These are phyloP conservation scores for Oryzias javanicus DNA, from an alignment of 2,113 vertebrate genomes.

Conservation along the genomic window DNA sequence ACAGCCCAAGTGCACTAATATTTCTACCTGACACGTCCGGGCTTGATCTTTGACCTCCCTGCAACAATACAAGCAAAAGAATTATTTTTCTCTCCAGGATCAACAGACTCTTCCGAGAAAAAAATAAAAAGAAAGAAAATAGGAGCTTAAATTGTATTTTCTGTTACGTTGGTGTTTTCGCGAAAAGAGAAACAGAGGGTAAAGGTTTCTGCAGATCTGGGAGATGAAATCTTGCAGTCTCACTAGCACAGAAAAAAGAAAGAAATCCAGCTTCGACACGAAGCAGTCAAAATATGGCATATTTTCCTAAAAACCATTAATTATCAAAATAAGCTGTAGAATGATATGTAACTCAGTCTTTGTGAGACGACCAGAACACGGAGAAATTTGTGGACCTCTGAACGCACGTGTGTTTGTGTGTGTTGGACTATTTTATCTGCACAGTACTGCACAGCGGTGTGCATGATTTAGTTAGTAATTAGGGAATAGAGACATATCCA, in stretches of 20 bases:
- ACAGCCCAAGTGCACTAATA: conserved; percentile 1
- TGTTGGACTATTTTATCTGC: conserved; percentile 37
- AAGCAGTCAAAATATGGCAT: no score
- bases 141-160: conserved; percentile 27
- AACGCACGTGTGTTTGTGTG: not conserved
- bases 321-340: not conserved
- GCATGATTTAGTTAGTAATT: conserved; percentile 69
- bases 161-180: conserved; percentile 17
- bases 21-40: conserved; percentile 21
- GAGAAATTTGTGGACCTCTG: conserved; percentile 22
- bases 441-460: conserved; percentile 15
- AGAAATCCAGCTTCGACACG: no score
- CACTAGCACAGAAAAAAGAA: not conserved
- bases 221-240: conserved; percentile 5
- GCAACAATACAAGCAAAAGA: conserved; percentile 31
- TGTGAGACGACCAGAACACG: not conserved
- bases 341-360: not conserved
- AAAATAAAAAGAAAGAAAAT: not conserved
- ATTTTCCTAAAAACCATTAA: no score
- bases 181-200: not conserved
- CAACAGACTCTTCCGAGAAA: conserved; percentile 33
- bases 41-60: conserved; percentile 42
- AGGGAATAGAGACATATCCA: conserved; percentile 65
- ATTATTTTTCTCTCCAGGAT: conserved; percentile 33
- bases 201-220: conserved; percentile 11